Conservation (phyloP, 2,113 vertebrate species). For the Phoxinus phoxinus region DNA sequence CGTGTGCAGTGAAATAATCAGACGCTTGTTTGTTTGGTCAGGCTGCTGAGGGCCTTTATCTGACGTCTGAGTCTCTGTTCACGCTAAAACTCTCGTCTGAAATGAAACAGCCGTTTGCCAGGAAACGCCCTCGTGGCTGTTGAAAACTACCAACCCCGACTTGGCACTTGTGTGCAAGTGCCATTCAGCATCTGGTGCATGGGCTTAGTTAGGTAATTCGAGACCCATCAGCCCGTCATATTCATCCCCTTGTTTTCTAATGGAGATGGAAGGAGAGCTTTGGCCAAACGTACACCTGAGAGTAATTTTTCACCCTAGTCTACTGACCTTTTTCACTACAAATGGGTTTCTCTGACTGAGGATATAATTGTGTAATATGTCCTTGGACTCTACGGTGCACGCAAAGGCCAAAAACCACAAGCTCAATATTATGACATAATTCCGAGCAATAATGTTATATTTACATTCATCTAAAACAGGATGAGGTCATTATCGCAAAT, state of each 20-base stretch:
- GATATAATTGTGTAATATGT: slow-evolving; percentile 39
- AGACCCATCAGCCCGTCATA: slow-evolving; percentile 50
- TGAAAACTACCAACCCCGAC: slow-evolving; percentile 47
- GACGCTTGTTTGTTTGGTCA: slow-evolving; percentile 72
- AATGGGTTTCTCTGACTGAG: slow-evolving; percentile 31
- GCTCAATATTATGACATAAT: background rate
- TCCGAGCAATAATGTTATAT: slow-evolving; percentile 16
- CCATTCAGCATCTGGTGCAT: slow-evolving; percentile 55
- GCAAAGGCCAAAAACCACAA: slow-evolving; percentile 16
- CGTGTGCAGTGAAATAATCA: slow-evolving; percentile 71
- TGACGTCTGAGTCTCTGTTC: slow-evolving; percentile 48
- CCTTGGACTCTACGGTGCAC: background rate
- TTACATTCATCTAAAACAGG: slow-evolving; percentile 25
- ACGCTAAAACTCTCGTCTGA: slow-evolving; percentile 44
- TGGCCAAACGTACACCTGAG: slow-evolving; percentile 55
- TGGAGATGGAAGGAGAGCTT: slow-evolving; percentile 55
- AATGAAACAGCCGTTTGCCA: slow-evolving; percentile 56
- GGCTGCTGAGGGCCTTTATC: slow-evolving; percentile 65
- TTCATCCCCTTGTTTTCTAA: slow-evolving; percentile 46
- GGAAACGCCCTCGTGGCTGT: slow-evolving; percentile 55
- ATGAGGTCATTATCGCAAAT: slow-evolving; percentile 5
- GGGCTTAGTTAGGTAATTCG: slow-evolving; percentile 52
- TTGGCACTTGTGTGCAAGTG: slow-evolving; percentile 52
- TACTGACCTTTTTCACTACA: slow-evolving; percentile 41
- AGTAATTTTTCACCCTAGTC: slow-evolving; percentile 42